Base-by-base conservation (phyloP, 2,797 vertebrate genomes). In the Sciurus vulgaris region DNA sequence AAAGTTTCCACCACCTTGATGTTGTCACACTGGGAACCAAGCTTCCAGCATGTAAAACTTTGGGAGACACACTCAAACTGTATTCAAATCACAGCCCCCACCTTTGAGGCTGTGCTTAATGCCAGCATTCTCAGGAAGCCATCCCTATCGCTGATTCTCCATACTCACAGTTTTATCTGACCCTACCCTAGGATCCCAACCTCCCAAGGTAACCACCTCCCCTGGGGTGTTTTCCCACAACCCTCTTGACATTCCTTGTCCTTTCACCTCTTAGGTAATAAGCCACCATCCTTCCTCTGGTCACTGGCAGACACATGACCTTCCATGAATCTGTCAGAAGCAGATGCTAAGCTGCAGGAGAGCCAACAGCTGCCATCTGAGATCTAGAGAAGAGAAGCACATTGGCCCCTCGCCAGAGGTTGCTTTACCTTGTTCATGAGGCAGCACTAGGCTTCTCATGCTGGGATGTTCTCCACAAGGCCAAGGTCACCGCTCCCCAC, bases 281-380 rank as follows among this genome's bases (percentile, higher is more conserved):
- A 61, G 41, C 72, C 26, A 6, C 10, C 0, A 0, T 51, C 85
- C 63, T 33, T 38, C 54, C 63, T 79, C 70, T 49, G 67, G 49
- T 26, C 44, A 15, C 67, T 81, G 35, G 28, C 44, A 65, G 10
- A 33, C 87, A 47, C 73, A 11, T 3, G 67, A 73, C 30, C 90
- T 89, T 83, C 90, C 54, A 8, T 11, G 20, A 56, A 5, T 59
- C 72, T 61, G 1, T 69, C 67, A 54, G 85, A 73, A 51, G 54
- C 69, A 94, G 94, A 87, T 35, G 96, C 92, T 85, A n/a, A 96
- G 56, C 94, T 7, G 20, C 13, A 11, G 88, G 85, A 70, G 38
- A 76, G 76, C 47, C 33, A 54, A 20, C 72, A 69, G 94, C 85
- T 92, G 77, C 81, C 88, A 7, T 30, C 84, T 47, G 47, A 90